Percentiles rank a stretch among this genome's conserved stretches.
These are phyloP conservation scores for Fragum sueziense DNA, from an alignment of 2,888 invertebrate species.

Conservation along the genomic window DNA sequence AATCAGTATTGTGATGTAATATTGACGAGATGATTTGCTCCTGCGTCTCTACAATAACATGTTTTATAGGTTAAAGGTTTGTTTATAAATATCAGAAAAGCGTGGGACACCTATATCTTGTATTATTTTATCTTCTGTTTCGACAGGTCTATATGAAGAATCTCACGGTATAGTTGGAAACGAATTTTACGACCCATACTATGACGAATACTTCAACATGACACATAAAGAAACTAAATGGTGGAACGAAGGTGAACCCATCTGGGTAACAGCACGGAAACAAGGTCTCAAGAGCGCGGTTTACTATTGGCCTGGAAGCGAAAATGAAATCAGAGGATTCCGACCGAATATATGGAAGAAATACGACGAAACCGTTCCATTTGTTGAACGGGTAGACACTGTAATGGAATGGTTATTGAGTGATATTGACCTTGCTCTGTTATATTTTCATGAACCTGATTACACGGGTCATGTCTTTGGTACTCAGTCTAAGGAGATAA, in stretches of 20 bases:
- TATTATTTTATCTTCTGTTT: neutral
- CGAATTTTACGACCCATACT: slow-evolving; percentile 84
- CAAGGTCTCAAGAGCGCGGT: slow-evolving; percentile 84
- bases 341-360: slow-evolving; percentile 78
- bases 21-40: no score
- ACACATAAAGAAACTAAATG: slow-evolving; percentile 63
- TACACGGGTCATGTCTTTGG: slow-evolving; percentile 71
- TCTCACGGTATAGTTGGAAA: slow-evolving; percentile 88
- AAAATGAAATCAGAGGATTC: slow-evolving; percentile 83
- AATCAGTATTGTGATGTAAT: no score
- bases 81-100: no score
- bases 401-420: slow-evolving; percentile 82
- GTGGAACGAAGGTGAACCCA: slow-evolving; percentile 76
- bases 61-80: no score
- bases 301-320: slow-evolving; percentile 87
- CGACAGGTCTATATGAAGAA: slow-evolving; percentile 87
- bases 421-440: slow-evolving; percentile 64
- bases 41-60: no score
- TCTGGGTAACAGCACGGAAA: slow-evolving; percentile 83
- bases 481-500: slow-evolving; percentile 65
- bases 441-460: slow-evolving; percentile 77
- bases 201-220: slow-evolving; percentile 68
- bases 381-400: slow-evolving; percentile 85
- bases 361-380: slow-evolving; percentile 83
- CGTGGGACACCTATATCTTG: no score